phyloP scores from a whole-genome alignment of 1,140 invertebrate genomes.

The Melanaphis sacchari region DNA sequence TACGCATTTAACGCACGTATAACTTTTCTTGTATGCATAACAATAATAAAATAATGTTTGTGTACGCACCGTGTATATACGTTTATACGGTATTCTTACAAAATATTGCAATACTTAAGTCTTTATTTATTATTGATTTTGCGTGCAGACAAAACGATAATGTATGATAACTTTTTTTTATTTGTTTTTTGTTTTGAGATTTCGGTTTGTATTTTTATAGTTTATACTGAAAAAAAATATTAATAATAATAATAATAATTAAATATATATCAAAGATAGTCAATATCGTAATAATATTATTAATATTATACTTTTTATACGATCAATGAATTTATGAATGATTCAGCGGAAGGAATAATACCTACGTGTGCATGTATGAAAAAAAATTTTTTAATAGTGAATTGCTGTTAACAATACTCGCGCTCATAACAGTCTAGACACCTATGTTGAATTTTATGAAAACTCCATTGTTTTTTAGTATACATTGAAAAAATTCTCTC shows the following conservation, averaged over 20 bases:
- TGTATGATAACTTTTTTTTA: background rate
- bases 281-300: background rate
- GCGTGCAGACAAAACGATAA: background rate
- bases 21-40: background rate
- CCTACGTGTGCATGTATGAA: background rate
- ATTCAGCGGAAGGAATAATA: background rate
- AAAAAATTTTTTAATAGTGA: background rate
- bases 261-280: background rate
- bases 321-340: background rate
- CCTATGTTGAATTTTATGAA: background rate
- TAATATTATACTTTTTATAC: background rate
- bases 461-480: background rate
- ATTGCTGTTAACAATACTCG: background rate
- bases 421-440: background rate
- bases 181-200: background rate
- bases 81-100: background rate
- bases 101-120: background rate
- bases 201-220: background rate
- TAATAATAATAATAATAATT: background rate
- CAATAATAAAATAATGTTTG: background rate
- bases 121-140: background rate
- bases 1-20: background rate
- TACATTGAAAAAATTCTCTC: constrained; percentile 3
- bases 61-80: background rate
- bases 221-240: background rate